Base-by-base conservation (phyloP, 2,888 invertebrate genomes). In the Gari tellinella region DNA sequence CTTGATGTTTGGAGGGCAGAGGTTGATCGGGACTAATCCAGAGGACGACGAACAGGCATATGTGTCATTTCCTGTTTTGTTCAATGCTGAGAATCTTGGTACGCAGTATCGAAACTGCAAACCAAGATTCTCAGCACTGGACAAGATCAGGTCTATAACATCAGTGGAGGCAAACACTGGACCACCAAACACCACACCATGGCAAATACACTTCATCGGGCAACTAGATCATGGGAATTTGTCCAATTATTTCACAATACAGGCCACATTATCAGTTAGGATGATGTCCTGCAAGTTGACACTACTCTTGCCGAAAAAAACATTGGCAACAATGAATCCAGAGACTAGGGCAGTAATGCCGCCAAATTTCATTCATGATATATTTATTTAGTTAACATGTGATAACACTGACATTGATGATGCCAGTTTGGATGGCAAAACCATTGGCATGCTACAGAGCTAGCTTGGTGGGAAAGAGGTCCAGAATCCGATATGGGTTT, bases 221-320 rank as follows among this genome's bases (percentile, higher is more conserved):
- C 43, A 25, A 58, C 57, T 17, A 26, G 66, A 25, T 57, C 57
- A 25, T 58, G 58, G 51, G 58, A 41, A 4, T 45, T 66, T 2
- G 66, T 66, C 4, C 15, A 58, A 17, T 26, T 66, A n/a, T 26
- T 66, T 21, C 66, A 66, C 51, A 45, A 25, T 48, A 51, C 57
- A n/a, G 66, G 66, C 19, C 57, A 66, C 19, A 26, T n/a, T 51
- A 57, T 66, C 10, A 51, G 56, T n/a, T 56, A 65, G 46, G 49
- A 55, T 23, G n/a, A 65, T 37, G 49, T 65, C 14, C 40, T 49
- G 17, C 43, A 49, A 31, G 17, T 65, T 17, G 56, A 65, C 41
- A 65, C 46, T 8, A 17, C 65, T 21, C 38, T 65, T 12, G 65
- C 65, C 23, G 31, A 65, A 43, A n/a, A 49, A 48, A 4, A 51